phyloP scores from a whole-genome alignment of 2,797 vertebrate species.

The Sebastes nivosus region DNA sequence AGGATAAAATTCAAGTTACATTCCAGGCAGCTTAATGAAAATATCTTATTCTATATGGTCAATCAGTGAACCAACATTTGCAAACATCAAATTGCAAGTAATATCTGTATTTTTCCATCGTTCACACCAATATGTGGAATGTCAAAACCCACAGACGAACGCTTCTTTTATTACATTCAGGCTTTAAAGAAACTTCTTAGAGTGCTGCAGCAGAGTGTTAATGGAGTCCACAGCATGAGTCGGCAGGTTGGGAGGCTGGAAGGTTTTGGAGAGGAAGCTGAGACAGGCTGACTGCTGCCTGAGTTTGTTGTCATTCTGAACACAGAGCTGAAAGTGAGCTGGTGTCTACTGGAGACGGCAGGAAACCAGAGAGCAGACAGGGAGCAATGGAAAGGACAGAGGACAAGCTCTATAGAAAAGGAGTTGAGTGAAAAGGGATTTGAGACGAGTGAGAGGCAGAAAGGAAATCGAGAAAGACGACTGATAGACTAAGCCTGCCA shows the following conservation, averaged over 20 bases:
- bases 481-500: conserved; percentile 30
- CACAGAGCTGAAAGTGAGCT: conserved; percentile 76
- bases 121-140: neutral
- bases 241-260: conserved; percentile 60
- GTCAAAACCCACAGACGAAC: neutral
- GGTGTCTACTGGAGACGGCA: conserved; percentile 68
- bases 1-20: neutral
- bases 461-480: conserved; percentile 36
- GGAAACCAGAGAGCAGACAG: conserved; percentile 69
- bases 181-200: conserved; percentile 27
- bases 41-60: neutral
- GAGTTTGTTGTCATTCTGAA: conserved; percentile 81
- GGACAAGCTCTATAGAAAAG: conserved; percentile 53
- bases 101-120: neutral
- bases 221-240: conserved; percentile 62
- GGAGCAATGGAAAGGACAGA: conserved; percentile 59
- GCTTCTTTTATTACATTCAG: neutral
- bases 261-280: conserved; percentile 67
- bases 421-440: conserved; percentile 52
- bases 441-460: conserved; percentile 42
- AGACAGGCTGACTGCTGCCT: conserved; percentile 69
- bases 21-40: neutral
- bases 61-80: neutral
- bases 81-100: conserved; percentile 6
- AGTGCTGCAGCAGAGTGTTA: conserved; percentile 42